A percentile compares a stretch with the other conserved stretches of the same genome.
These are phyloP conservation scores for Mustela lutreola DNA, from an alignment of 2,113 vertebrate species.

Conservation along the genomic window DNA sequence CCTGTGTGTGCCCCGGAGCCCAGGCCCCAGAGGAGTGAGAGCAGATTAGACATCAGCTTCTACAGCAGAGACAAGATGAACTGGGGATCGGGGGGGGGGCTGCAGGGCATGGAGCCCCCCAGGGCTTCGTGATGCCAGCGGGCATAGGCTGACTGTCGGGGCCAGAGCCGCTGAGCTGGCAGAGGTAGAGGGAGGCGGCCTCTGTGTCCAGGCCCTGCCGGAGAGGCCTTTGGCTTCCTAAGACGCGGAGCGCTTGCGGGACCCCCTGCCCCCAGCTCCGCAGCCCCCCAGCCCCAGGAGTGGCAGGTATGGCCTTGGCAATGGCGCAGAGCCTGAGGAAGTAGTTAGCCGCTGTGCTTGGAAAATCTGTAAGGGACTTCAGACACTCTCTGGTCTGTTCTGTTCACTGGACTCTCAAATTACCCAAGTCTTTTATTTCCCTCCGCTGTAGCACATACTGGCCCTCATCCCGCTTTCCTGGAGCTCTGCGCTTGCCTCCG, in stretches of 20 bases:
- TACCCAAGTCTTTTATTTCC: neutral
- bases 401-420: neutral
- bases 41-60: neutral
- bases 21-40: neutral
- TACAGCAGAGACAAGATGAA: neutral
- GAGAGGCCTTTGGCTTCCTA: neutral
- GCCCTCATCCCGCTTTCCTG: neutral
- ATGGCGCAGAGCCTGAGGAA: neutral
- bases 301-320: neutral
- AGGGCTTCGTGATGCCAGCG: neutral
- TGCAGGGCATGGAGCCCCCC: fast-evolving
- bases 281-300: too few species aligned
- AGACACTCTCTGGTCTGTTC: too few species aligned
- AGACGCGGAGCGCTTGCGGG: fast-evolving
- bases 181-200: too few species aligned
- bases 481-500: too few species aligned
- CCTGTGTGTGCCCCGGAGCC: neutral
- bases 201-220: neutral
- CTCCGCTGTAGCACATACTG: fast-evolving
- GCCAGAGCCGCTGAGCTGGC: fast-evolving
- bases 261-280: neutral
- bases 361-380: neutral
- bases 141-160: neutral
- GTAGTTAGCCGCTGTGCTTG: neutral
- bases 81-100: neutral